Conservation (phyloP, 1,140 invertebrate genomes). For the Nautilus pompilius region DNA sequence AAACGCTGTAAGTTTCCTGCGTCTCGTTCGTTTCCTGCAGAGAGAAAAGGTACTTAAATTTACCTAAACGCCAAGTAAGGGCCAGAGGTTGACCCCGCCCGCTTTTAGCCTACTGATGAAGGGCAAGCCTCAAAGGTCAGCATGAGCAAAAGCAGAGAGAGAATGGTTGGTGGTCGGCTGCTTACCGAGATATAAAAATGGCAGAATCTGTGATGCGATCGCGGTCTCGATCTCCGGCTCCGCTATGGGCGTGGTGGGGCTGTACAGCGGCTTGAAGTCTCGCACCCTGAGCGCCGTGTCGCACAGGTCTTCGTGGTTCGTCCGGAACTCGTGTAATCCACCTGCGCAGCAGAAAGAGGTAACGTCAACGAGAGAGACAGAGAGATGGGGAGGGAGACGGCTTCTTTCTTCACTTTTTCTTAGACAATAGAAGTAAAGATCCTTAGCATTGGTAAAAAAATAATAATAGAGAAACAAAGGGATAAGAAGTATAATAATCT, state of each 20-base stretch:
- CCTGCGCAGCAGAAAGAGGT: conserved; percentile 41
- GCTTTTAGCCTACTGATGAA: too few relatives aligned
- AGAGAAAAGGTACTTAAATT: neutral
- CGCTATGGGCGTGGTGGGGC: conserved; percentile 45
- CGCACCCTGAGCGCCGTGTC: conserved; percentile 29
- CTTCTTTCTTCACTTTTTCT: too few relatives aligned
- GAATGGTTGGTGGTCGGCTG: neutral
- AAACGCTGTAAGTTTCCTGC: conserved; percentile 72
- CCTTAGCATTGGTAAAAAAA: too few relatives aligned
- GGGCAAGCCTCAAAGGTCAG: too few relatives aligned
- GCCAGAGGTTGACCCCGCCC: too few relatives aligned
- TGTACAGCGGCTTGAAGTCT: conserved; percentile 43
- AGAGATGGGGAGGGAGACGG: neutral
- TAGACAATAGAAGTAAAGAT: too few relatives aligned
- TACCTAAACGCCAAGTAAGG: too few relatives aligned
- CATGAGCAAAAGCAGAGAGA: conserved; percentile 1
- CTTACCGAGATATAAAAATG: conserved; percentile 76
- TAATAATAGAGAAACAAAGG: too few relatives aligned
- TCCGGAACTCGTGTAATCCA: conserved; percentile 54
- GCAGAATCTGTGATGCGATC: conserved; percentile 76
- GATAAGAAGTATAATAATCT: too few relatives aligned
- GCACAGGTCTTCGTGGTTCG: conserved; percentile 50
- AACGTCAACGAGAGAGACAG: neutral
- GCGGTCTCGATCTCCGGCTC: conserved; percentile 63
- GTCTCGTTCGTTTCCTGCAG: conserved; percentile 72